Conservation (phyloP, 2,888 invertebrate genomes). For the Buathra laborator region DNA sequence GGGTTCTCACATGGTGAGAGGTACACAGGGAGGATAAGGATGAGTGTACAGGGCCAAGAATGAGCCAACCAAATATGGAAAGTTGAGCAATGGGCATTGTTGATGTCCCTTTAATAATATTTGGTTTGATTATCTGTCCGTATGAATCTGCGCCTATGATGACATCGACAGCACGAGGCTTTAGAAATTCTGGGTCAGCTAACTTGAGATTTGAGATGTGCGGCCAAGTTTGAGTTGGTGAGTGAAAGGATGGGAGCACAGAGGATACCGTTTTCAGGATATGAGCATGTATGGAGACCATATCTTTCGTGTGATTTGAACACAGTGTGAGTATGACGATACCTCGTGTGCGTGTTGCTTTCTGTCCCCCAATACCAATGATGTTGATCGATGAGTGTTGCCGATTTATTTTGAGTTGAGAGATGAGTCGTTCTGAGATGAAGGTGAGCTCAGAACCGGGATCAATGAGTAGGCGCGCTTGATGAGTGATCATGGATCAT, state of each 20-base stretch:
- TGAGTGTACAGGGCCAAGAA: slow-evolving; percentile 43
- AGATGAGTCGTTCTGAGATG: slow-evolving; percentile 40
- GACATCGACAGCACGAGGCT: slow-evolving; percentile 57
- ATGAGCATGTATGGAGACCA: too few species aligned
- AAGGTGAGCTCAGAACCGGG: slow-evolving; percentile 59
- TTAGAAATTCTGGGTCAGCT: slow-evolving; percentile 59
- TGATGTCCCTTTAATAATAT: slow-evolving; percentile 52
- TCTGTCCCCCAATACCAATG: slow-evolving; percentile 5
- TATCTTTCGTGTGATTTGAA: too few species aligned
- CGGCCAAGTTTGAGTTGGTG: slow-evolving; percentile 26
- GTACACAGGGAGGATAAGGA: neutral
- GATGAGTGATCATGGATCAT: neutral
- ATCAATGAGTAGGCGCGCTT: slow-evolving; percentile 59
- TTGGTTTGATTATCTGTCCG: too few species aligned
- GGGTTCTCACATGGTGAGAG: neutral
- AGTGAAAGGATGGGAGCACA: neutral
- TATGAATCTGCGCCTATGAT: slow-evolving; percentile 64
- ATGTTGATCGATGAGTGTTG: slow-evolving; percentile 29
- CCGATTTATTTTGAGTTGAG: slow-evolving; percentile 16
- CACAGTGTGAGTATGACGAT: neutral
- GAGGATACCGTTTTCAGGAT: neutral
- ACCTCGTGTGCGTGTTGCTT: slow-evolving; percentile 2
- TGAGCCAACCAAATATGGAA: slow-evolving; percentile 55
- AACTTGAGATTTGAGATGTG: slow-evolving; percentile 50
- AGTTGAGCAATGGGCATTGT: slow-evolving; percentile 58